phyloP scores from a whole-genome alignment of 2,797 vertebrate species.

The Tokudaia tokunoshimensis region DNA sequence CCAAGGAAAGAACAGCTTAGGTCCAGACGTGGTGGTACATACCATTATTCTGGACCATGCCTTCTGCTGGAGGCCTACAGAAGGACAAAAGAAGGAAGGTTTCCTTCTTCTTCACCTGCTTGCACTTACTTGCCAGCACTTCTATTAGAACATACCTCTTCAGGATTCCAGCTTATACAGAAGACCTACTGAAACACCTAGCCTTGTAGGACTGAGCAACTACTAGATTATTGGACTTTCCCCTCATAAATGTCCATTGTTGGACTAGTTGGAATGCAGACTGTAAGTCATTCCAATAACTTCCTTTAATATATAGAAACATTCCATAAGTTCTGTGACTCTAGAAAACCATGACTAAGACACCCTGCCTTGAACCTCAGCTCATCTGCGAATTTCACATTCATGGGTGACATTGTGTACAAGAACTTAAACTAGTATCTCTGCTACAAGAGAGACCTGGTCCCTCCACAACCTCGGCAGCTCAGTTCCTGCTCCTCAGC shows the following conservation, averaged over 20 bases:
- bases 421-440: not conserved
- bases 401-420: not conserved
- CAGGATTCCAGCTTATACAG: not conserved
- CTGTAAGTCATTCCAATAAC: not conserved
- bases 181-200: not conserved
- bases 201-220: not conserved
- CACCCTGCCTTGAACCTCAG: not conserved
- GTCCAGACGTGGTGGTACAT: not conserved
- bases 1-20: not conserved
- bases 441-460: not conserved
- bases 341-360: not conserved
- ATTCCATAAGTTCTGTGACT: not conserved
- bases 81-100: not conserved
- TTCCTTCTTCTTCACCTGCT: not conserved
- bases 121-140: not conserved
- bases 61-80: not conserved
- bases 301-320: not conserved
- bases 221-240: not conserved
- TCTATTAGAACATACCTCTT: not conserved
- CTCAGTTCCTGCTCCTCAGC: not conserved
- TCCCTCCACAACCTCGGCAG: not conserved
- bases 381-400: not conserved
- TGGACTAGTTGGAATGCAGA: not conserved
- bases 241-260: not conserved
- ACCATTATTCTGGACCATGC: not conserved